Conservation (phyloP, 2,888 invertebrate species). For the Petrophora chlorosata region DNA sequence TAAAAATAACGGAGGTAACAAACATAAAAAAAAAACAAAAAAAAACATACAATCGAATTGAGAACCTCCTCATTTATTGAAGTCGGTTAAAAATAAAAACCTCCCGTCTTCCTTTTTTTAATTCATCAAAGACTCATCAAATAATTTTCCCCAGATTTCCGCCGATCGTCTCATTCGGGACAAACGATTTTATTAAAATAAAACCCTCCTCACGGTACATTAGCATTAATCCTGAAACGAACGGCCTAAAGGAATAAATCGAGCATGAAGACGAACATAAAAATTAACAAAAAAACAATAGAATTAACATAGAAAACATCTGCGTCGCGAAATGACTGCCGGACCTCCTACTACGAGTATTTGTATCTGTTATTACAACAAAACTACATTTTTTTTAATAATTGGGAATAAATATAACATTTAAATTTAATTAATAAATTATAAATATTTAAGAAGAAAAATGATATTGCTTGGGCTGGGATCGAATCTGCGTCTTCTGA, state of each 20-base stretch:
- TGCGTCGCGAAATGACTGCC: constrained; percentile 69
- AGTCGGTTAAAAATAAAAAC: no score
- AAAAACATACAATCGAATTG: no score
- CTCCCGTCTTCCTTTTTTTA: constrained; percentile 1
- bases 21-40: no score
- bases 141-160: constrained; percentile 27
- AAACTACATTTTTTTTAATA: no score
- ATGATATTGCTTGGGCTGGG: no score
- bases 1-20: no score
- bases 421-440: no score
- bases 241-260: constrained; percentile 62
- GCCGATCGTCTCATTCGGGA: constrained; percentile 39
- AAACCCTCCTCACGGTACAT: constrained; percentile 59
- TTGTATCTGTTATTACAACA: constrained; percentile 7
- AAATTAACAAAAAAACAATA: constrained; percentile 84
- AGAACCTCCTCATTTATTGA: no score
- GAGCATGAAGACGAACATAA: constrained; percentile 79
- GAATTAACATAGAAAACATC: constrained; percentile 84
- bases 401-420: no score
- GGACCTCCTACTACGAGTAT: constrained; percentile 53
- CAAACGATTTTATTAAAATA: constrained; percentile 43
- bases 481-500: no score
- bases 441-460: no score
- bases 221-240: constrained; percentile 75
- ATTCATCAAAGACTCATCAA: constrained; percentile 32